Conservation (phyloP, 92 coral and sea anemone genomes). For the Metridium senile region DNA sequence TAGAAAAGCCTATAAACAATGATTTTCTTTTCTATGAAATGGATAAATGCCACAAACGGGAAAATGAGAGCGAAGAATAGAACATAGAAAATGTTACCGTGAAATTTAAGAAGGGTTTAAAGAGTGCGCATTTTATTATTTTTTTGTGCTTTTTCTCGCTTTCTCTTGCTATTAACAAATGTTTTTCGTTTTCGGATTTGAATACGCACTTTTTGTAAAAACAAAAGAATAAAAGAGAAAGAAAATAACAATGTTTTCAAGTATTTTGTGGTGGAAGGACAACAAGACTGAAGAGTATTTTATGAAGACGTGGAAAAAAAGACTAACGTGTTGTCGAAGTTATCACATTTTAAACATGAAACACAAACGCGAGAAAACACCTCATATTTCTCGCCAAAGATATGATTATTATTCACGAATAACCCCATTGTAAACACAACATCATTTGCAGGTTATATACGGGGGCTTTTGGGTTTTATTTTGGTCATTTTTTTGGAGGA, state of each 20-base stretch:
- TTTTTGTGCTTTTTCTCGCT: neutral
- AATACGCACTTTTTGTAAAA: neutral
- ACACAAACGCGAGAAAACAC: neutral
- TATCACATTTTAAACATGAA: neutral
- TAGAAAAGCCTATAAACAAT: neutral
- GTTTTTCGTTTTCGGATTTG: neutral
- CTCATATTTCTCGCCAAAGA: neutral
- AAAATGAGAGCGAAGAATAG: neutral
- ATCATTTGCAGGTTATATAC: constrained; percentile 24
- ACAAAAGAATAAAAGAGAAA: neutral
- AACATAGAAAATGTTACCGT: neutral
- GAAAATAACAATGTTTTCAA: neutral
- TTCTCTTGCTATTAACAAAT: neutral
- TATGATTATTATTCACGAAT: constrained; percentile 2
- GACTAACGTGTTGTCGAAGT: neutral
- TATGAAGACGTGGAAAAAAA: neutral
- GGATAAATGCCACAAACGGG: neutral
- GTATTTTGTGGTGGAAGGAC: neutral
- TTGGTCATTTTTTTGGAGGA: constrained; percentile 63
- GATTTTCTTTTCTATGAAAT: neutral
- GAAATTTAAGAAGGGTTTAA: constrained; percentile 1
- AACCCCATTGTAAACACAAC: neutral
- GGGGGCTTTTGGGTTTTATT: constrained; percentile 63
- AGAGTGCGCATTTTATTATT: neutral
- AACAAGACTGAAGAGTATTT: neutral